Evolutionary conservation across 2,113 vertebrate species (phyloP).

Genomic region (Xiphophorus hellerii): DNA sequence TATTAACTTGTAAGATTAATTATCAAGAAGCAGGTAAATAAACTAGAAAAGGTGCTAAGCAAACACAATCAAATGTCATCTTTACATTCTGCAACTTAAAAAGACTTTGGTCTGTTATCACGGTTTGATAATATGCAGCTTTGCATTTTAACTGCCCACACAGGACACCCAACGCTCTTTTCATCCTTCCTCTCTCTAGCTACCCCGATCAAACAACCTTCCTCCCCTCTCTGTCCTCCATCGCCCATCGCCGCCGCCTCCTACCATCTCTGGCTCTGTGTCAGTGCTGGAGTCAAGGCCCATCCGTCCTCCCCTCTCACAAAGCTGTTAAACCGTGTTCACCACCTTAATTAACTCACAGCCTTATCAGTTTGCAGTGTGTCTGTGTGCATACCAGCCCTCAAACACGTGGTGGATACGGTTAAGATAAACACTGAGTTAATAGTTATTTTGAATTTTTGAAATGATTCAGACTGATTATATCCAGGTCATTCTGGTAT

Average conservation of each 20-base stretch:
- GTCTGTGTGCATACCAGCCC: constrained; percentile 19
- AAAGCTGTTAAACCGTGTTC: constrained; percentile 75
- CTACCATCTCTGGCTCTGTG: constrained; percentile 64
- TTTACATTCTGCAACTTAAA: constrained; percentile 10
- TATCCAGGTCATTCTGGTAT: neutral
- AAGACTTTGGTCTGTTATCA: constrained; percentile 11
- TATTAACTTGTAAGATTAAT: constrained; percentile 19
- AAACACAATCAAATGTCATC: constrained; percentile 14
- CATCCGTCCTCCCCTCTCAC: constrained; percentile 71
- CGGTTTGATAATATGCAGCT: constrained; percentile 34
- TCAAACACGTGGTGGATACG: constrained; percentile 17
- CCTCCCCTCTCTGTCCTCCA: constrained; percentile 69
- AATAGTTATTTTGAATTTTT: neutral
- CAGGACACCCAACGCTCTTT: constrained; percentile 24
- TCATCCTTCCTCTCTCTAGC: constrained; percentile 12
- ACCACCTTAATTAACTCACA: constrained; percentile 80
- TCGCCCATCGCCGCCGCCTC: constrained; percentile 69
- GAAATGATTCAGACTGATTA: neutral
- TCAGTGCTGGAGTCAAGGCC: constrained; percentile 78
- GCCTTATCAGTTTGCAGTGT: constrained; percentile 70
- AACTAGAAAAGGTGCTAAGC: neutral
- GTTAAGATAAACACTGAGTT: constrained; percentile 23
- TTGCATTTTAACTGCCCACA: constrained; percentile 31
- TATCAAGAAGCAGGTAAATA: constrained; percentile 2
- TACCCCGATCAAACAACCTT: constrained; percentile 61